Base-by-base conservation (phyloP, 2,113 vertebrate genomes). In the Pachycephala philippinensis region DNA sequence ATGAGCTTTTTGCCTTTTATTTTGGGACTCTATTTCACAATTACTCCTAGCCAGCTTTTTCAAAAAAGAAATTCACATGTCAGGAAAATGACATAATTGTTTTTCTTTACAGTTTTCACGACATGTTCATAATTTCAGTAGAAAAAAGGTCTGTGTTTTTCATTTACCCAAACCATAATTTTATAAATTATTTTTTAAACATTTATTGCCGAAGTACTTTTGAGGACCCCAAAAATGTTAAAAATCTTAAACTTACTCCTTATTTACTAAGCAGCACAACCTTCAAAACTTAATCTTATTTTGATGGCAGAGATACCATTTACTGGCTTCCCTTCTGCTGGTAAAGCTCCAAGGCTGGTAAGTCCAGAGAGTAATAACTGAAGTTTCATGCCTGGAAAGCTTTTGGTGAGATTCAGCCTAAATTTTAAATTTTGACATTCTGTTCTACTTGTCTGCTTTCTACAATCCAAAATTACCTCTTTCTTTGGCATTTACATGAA, bases 1-100 rank as follows among this genome's bases (percentile, higher is more conserved):
- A 72, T 50, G 40, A 63, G 22, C 72, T 72, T 89, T 94, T 90
- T 86, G 64, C 60, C 30, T 93, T 93, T 93, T 87, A 61, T 68
- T 92, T 92, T 88, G 68, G 40, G 88, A 90, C 15, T 90, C 7
- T 79, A 11, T 93, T 94, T 88, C 89, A 84, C 86, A 76, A 86
- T 87, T 92, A 84, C 70, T 90, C 80, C 69, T 87, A 81, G 80
- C 86, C 90, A 97, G 79, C 77, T 95, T 95, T 96, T 94, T 84
- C n/a, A 65, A 96, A 80, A 44, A 79, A 87, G 65, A 95, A 84
- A 50, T 77, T 88, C 90, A 75, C 81, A 83, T 94, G 71, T 97
- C 89, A 94, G 79, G 76, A 89, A 97, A 91, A 88, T 95, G 87
- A 97, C 84, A 84, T 95, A 93, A 95, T 96, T 95, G 92, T 96